Percentiles rank a stretch among this genome's conserved stretches.
Conservation (phyloP, 2,797 vertebrate species). For the Coregonus sp. region DNA sequence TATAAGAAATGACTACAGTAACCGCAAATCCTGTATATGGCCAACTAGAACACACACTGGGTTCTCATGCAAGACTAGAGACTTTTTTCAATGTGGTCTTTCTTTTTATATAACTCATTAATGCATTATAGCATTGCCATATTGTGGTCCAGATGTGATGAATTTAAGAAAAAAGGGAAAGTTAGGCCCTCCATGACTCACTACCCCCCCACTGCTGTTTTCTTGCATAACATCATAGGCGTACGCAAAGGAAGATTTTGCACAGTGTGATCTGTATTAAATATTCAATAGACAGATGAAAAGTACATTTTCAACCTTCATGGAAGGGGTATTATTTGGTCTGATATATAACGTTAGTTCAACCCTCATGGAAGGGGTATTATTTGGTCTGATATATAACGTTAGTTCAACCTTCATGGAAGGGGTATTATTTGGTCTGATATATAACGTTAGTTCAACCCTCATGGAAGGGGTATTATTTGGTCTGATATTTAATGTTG, state of each 20-base stretch:
- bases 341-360: neutral
- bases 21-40: too few relatives aligned
- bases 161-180: neutral
- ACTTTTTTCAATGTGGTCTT: neutral
- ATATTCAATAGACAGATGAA: neutral
- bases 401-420: neutral
- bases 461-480: neutral
- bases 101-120: neutral
- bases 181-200: neutral
- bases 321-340: neutral
- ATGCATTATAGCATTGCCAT: neutral
- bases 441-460: neutral
- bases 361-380: neutral
- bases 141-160: neutral
- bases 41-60: too few relatives aligned
- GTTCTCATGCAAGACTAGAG: too few relatives aligned
- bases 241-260: too few relatives aligned
- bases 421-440: neutral
- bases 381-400: neutral
- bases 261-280: neutral
- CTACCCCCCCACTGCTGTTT: too few relatives aligned
- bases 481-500: neutral
- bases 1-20: too few relatives aligned
- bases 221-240: too few relatives aligned
- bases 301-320: neutral